phyloP scores from a whole-genome alignment of 2,888 invertebrate genomes.

The Phymatocera aterrima region DNA sequence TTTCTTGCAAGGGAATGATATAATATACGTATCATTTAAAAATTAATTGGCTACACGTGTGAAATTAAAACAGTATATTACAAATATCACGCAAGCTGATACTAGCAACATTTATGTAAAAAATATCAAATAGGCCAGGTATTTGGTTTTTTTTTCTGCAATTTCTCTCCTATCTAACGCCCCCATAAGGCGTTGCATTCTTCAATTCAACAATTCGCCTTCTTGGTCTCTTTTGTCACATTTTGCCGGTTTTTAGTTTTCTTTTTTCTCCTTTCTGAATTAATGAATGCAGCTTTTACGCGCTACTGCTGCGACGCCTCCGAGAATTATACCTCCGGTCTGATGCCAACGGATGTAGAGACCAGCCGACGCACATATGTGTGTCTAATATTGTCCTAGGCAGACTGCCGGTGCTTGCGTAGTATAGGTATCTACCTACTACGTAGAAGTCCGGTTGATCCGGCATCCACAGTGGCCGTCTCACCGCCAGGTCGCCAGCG shows the following conservation, averaged over 20 bases:
- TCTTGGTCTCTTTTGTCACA: background rate
- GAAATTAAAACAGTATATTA: background rate
- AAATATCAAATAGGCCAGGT: too few species aligned
- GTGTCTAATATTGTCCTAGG: constrained; percentile 72
- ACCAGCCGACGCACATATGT: constrained; percentile 40
- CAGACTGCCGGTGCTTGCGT: constrained; percentile 46
- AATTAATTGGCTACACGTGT: background rate
- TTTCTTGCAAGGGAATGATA: background rate
- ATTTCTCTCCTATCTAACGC: too few species aligned
- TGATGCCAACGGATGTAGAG: constrained; percentile 38
- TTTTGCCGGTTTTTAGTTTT: background rate
- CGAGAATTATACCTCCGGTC: background rate
- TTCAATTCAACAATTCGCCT: too few species aligned
- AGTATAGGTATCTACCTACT: too few species aligned
- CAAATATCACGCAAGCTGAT: background rate
- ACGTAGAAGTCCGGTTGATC: constrained; percentile 36
- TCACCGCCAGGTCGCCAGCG: constrained; percentile 40
- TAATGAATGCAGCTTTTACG: constrained; percentile 14
- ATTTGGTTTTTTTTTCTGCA: background rate
- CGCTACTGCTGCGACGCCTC: background rate
- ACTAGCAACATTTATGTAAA: background rate
- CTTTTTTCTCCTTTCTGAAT: background rate
- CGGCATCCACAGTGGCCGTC: constrained; percentile 28
- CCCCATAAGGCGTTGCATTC: too few species aligned
- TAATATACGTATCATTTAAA: too few species aligned